Evolutionary conservation across 2,113 vertebrate genomes (phyloP), one percentile per base, ranked within the genome.

Genomic region (Varanus salvator): DNA sequence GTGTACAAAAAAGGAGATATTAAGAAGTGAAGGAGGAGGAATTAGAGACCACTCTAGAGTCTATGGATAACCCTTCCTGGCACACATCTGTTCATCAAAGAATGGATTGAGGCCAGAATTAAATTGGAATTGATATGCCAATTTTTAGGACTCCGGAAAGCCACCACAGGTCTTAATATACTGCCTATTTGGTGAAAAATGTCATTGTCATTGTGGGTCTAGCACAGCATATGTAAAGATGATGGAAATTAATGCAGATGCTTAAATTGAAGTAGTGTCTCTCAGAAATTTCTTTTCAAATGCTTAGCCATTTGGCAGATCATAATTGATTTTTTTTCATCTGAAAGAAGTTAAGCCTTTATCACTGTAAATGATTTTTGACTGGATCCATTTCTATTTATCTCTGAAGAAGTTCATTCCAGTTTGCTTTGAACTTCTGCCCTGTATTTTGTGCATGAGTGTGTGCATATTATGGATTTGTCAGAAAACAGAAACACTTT

Each of bases 321-420:
- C 92, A 89, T 86, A 87, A 86, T 85, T 76, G 92, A 94, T 95
- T 76, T 89, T 86, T 48, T n/a, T 90, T 88, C 88, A 1, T 93
- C 91, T 93, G 84, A 57, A 90, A 27, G 66, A 91, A 85, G 89
- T 12, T 86, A 23, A 86, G 38, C 83, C 80, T 86, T 93, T 93
- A 89, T 88, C 71, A 87, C 15, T n/a, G 66, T 95, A 71, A 90
- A 93, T 93, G 81, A 92, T 87, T 29, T 48, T 90, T 95, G 93
- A 84, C 85, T 57, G 31, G 1, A 91, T 95, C 54, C 81, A n/a
- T 94, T 96, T 95, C 91, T 92, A 93, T 97, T 94, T 34, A 90
- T 90, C 87, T 89, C 93, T 54, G 86, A 95, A 87, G 12, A 93
- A 88, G 72, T 90, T 77, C 80, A 87, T 95, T 96, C 72, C n/a